phyloP scores from a whole-genome alignment of 2,797 vertebrate genomes.

The Sternotherus odoratus region DNA sequence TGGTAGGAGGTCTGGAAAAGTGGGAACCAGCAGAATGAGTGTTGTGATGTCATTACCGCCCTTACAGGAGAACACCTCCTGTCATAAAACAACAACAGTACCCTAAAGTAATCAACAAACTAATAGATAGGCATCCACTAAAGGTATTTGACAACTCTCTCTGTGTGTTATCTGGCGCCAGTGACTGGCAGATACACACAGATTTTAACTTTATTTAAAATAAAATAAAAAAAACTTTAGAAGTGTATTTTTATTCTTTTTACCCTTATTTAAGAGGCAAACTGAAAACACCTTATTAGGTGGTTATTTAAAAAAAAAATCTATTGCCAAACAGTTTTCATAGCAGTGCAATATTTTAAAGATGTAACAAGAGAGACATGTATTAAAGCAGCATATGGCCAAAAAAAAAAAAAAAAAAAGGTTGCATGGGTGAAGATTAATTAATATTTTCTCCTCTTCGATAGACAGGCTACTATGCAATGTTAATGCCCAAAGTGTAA shows the following conservation, averaged over 20 bases:
- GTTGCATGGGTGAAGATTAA: slow-evolving; percentile 55
- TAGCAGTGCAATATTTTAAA: not conserved
- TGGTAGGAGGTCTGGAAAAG: slow-evolving; percentile 78
- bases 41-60: slow-evolving; percentile 67
- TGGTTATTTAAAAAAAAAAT: not conserved
- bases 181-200: slow-evolving; percentile 46
- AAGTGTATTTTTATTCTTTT: not conserved
- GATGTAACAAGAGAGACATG: not conserved
- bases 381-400: not conserved
- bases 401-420: no score
- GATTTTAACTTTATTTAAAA: slow-evolving; percentile 41
- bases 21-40: slow-evolving; percentile 74
- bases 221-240: not conserved
- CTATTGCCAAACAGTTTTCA: not conserved
- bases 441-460: slow-evolving; percentile 32
- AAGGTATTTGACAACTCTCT: slow-evolving; percentile 60
- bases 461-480: slow-evolving; percentile 49
- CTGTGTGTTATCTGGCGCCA: slow-evolving; percentile 18
- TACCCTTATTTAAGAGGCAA: slow-evolving; percentile 2
- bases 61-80: slow-evolving; percentile 65
- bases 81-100: slow-evolving; percentile 72
- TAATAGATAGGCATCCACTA: slow-evolving; percentile 63
- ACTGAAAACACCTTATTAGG: not conserved
- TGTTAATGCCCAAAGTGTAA: slow-evolving; percentile 38
- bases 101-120: slow-evolving; percentile 71